Evolutionary conservation across 35 echinoderm and acorn worm genomes (phyloP).

Genomic region (Lytechinus variegatus): DNA sequence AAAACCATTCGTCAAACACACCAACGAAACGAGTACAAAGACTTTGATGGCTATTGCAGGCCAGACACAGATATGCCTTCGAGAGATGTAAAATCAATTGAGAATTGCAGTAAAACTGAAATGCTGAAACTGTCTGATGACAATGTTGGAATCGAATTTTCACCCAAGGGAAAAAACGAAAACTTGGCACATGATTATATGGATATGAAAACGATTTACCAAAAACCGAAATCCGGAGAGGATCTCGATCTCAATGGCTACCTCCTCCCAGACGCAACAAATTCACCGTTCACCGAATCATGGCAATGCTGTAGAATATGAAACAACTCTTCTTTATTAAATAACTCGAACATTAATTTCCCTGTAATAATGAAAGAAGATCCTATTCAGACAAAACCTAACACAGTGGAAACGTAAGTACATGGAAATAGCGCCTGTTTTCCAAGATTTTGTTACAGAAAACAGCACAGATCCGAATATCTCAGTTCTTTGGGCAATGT

Average conservation of each 20-base stretch:
- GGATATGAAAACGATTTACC: neutral
- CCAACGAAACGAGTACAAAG: neutral
- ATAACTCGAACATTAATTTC: too few relatives aligned
- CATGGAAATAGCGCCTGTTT: too few relatives aligned
- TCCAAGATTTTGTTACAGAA: too few relatives aligned
- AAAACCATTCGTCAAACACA: neutral
- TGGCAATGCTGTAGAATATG: neutral
- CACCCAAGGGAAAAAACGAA: neutral
- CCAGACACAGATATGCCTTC: neutral
- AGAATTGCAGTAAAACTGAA: neutral
- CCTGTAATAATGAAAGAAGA: too few relatives aligned
- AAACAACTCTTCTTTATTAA: neutral
- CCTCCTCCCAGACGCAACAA: neutral
- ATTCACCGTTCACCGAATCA: neutral
- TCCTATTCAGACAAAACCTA: too few relatives aligned
- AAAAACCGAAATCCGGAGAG: neutral
- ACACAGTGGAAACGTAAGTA: too few relatives aligned
- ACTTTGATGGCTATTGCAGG: neutral
- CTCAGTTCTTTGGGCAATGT: too few relatives aligned
- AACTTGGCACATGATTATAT: neutral
- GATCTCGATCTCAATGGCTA: neutral
- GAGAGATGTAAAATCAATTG: neutral
- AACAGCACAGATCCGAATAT: too few relatives aligned
- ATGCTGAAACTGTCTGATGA: neutral
- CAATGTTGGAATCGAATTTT: neutral